phyloP scores from a whole-genome alignment of 2,888 invertebrate species.

The Scaptomyza cyrtandrae region DNA sequence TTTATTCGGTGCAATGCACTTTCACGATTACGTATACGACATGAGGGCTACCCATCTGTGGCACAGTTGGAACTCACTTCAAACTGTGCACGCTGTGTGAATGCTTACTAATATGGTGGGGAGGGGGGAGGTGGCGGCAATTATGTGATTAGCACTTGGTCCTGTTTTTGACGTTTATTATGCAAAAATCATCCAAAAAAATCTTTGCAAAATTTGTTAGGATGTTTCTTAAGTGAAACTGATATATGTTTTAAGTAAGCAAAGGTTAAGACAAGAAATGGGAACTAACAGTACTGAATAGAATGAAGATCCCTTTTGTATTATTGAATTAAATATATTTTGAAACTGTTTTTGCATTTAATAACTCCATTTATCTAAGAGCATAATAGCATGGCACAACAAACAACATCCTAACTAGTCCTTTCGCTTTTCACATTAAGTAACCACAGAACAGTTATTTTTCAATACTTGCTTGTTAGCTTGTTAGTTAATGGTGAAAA shows the following conservation, averaged over 20 bases:
- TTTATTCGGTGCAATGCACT: slow-evolving; percentile 61
- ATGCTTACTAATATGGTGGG: not conserved
- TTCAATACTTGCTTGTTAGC: not conserved
- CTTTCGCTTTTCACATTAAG: too few relatives aligned
- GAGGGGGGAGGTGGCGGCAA: not conserved
- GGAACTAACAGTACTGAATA: too few relatives aligned
- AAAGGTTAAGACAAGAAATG: too few relatives aligned
- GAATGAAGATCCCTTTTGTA: too few relatives aligned
- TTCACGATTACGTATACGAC: slow-evolving; percentile 53
- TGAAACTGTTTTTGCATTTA: too few relatives aligned
- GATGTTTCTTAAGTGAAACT: too few relatives aligned
- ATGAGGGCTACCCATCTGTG: slow-evolving; percentile 12
- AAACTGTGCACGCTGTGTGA: slow-evolving; percentile 9
- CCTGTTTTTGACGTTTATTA: slow-evolving; percentile 5
- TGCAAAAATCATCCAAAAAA: not conserved
- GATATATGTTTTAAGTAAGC: too few relatives aligned
- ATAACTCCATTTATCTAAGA: too few relatives aligned
- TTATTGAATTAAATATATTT: too few relatives aligned
- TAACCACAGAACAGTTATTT: not conserved
- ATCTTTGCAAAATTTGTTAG: too few relatives aligned
- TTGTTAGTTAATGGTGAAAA: not conserved
- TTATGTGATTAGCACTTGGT: slow-evolving; percentile 26
- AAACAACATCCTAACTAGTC: too few relatives aligned
- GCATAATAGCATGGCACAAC: too few relatives aligned
- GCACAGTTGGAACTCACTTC: slow-evolving; percentile 23